Evolutionary conservation across 2,797 vertebrate species (phyloP), one percentile per base, ranked within the genome.

Genomic region (Philypnodon macrostomus): DNA sequence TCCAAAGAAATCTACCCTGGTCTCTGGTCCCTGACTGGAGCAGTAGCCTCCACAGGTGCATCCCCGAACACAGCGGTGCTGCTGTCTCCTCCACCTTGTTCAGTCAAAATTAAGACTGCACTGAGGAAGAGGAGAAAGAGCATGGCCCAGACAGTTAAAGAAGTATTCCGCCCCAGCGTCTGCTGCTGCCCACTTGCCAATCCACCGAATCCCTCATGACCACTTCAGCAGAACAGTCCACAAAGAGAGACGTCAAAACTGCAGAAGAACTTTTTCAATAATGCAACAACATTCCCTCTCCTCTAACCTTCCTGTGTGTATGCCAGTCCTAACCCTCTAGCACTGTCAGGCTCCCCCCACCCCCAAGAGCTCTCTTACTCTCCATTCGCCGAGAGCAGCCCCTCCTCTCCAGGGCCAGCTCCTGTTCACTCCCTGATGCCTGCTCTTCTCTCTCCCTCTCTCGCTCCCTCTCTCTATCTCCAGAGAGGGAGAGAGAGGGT

Each of bases 391-490:
- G 49, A 36, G 34, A 63, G 67, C 67, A 63, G 69, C 81, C 83
- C 84, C 89, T 88, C 85, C 85, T 78, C 77, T 79, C 66, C 63
- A 52, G 16, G 62, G 73, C 53, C 4, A 53, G 77, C 74, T 72
- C 77, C 85, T 64, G 63, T 82, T 78, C 85, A 73, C 69, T 80
- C 66, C 85, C 79, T 72, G 75, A 81, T 76, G 82, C 81, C 68
- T 85, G 78, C 76, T 84, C 64, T 60, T 58, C 74, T 79, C 69
- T 81, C 66, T 69, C 71, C 56, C n/a, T n/a, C n/a, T n/a, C n/a
- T n/a, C n/a, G n/a, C n/a, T n/a, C n/a, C n/a, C n/a, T n/a, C n/a
- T n/a, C n/a, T n/a, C n/a, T n/a, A n/a, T n/a, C n/a, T n/a, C n/a
- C n/a, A n/a, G n/a, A n/a, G n/a, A n/a, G n/a, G n/a, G n/a, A 41